phyloP scores from a whole-genome alignment of 2,113 vertebrate genomes.

The Hippolais icterina region DNA sequence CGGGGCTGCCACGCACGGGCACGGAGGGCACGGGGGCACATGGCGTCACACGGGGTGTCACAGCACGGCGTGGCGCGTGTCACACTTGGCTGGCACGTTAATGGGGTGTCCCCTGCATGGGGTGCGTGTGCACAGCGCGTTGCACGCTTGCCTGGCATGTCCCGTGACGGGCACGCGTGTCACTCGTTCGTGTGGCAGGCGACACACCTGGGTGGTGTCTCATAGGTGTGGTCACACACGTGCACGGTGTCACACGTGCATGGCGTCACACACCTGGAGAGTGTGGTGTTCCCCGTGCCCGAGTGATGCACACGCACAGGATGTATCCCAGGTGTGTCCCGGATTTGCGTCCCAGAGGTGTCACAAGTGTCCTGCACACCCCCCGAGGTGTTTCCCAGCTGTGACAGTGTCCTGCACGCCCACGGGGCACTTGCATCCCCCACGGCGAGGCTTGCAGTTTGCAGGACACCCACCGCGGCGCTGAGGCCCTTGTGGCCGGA shows the following conservation, averaged over 20 bases:
- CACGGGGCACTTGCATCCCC: rapidly evolving
- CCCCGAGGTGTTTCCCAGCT: rapidly evolving
- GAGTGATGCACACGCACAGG: rapidly evolving
- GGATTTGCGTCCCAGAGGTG: not conserved
- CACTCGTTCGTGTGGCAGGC: rapidly evolving
- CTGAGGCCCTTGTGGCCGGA: not conserved
- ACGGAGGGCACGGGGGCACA: too few species aligned
- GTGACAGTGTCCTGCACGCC: not conserved
- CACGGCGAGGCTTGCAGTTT: rapidly evolving
- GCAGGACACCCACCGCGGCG: not conserved
- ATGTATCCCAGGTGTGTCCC: rapidly evolving
- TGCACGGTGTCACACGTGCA: rapidly evolving
- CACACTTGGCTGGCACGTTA: rapidly evolving
- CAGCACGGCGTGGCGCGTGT: rapidly evolving
- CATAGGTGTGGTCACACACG: rapidly evolving
- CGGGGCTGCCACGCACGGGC: rapidly evolving
- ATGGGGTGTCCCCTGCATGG: rapidly evolving
- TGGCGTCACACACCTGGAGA: not conserved
- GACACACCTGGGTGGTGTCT: rapidly evolving
- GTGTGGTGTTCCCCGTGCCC: rapidly evolving
- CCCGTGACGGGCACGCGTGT: not conserved
- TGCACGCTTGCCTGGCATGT: rapidly evolving
- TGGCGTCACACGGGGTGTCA: rapidly evolving
- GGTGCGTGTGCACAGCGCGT: rapidly evolving
- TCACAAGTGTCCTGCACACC: not conserved